Evolutionary conservation across 2,113 vertebrate species (phyloP).

Genomic region (Sylvilagus bachmani): DNA sequence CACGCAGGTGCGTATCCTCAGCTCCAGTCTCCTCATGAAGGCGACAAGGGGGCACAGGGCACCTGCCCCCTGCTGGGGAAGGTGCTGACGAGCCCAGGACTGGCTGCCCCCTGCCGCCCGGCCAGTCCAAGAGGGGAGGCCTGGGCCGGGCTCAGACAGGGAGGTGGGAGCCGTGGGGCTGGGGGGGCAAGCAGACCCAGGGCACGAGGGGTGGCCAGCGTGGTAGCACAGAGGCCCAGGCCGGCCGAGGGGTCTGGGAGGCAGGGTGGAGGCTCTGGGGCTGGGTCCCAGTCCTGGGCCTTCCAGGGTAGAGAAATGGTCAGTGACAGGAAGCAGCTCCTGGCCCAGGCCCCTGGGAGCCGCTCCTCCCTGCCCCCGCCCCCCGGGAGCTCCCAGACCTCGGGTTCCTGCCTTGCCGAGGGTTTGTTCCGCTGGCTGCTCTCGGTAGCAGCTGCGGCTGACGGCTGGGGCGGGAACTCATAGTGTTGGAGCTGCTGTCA

Average conservation of each 20-base stretch:
- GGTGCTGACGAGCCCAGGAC: not conserved
- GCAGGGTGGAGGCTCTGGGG: not conserved
- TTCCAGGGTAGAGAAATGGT: not conserved
- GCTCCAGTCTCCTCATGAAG: not conserved
- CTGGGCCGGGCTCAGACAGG: accelerated
- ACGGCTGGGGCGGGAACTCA: not conserved
- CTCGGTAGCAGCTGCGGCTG: not conserved
- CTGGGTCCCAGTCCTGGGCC: too few species aligned
- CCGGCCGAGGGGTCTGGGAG: not conserved
- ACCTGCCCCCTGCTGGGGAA: not conserved
- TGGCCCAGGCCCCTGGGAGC: not conserved
- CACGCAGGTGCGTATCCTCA: too few species aligned
- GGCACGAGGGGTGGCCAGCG: not conserved
- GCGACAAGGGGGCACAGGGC: not conserved
- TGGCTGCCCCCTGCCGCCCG: too few species aligned
- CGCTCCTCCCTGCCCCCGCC: not conserved
- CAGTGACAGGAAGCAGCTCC: not conserved
- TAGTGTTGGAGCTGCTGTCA: not conserved
- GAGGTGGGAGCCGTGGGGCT: not conserved
- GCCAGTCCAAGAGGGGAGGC: not conserved
- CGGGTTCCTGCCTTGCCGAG: not conserved
- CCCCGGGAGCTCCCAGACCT: too few species aligned
- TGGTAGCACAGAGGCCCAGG: too few species aligned
- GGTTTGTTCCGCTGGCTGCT: not conserved
- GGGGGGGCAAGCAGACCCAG: not conserved